Percentiles rank a stretch among this genome's conserved stretches.
These are phyloP conservation scores for Cosmia trapezina DNA, from an alignment of 2,888 invertebrate species.

Conservation along the genomic window DNA sequence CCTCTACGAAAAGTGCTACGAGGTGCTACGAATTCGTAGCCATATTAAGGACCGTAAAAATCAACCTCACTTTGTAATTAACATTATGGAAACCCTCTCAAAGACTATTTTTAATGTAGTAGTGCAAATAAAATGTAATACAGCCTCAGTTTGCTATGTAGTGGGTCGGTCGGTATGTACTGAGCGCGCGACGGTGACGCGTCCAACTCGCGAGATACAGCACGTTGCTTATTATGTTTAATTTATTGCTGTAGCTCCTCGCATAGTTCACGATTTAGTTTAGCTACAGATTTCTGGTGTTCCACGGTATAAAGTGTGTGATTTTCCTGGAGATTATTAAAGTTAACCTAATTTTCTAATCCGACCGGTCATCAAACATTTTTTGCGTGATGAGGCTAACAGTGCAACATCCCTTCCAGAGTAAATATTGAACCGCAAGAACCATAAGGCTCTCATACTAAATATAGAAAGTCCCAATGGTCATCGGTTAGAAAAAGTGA, in stretches of 20 bases:
- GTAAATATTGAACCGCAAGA: background rate
- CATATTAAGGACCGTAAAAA: background rate
- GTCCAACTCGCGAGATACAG: conserved; percentile 54
- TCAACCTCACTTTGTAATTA: conserved; percentile 8
- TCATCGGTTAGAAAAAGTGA: background rate
- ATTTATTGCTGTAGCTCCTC: conserved; percentile 50
- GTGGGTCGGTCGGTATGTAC: conserved; percentile 12
- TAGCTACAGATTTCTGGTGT: conserved; percentile 11
- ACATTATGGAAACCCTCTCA: conserved; percentile 6
- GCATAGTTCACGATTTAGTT: conserved; percentile 30
- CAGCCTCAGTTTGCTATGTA: conserved; percentile 28
- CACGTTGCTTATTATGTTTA: conserved; percentile 61
- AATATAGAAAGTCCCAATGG: background rate
- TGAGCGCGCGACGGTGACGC: conserved; percentile 32
- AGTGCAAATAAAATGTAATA: conserved; percentile 52
- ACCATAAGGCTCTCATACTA: background rate
- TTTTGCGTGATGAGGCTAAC: background rate
- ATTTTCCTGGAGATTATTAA: background rate
- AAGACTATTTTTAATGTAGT: conserved; percentile 33
- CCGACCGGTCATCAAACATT: background rate
- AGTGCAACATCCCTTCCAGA: background rate
- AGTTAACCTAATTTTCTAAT: background rate
- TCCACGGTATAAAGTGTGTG: background rate
- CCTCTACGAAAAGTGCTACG: conserved; percentile 44
- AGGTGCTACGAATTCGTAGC: conserved; percentile 37